Evolutionary conservation across 2,113 vertebrate genomes (phyloP).

Genomic region (Crotalus tigris): DNA sequence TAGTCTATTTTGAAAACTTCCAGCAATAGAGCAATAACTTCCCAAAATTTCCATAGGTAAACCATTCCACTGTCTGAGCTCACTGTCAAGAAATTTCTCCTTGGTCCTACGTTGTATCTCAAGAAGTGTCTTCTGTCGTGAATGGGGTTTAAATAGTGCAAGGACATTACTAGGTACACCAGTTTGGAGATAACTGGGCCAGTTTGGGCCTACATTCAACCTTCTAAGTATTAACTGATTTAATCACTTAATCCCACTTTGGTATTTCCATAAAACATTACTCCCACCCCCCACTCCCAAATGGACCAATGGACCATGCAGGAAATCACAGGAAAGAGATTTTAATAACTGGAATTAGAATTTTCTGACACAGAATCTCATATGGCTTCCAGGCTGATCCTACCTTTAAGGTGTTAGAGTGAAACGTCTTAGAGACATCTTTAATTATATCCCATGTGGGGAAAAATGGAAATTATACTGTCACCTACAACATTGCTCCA

Average conservation of each 20-base stretch:
- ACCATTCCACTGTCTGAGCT: neutral
- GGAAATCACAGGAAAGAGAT: neutral
- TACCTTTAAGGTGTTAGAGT: neutral
- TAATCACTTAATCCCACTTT: neutral
- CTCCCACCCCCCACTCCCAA: neutral
- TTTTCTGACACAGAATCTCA: neutral
- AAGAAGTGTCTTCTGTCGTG: neutral
- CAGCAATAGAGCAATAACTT: neutral
- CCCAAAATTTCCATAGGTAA: neutral
- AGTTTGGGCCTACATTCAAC: neutral
- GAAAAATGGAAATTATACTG: neutral
- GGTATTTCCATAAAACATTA: neutral
- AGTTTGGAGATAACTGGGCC: neutral
- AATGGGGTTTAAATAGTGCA: too few relatives aligned
- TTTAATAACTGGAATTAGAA: neutral
- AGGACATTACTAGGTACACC: neutral
- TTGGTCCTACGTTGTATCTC: too few relatives aligned
- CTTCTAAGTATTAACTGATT: neutral
- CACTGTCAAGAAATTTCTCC: neutral
- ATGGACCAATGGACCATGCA: neutral
- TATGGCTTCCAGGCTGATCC: neutral
- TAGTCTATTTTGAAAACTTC: neutral
- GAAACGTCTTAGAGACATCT: neutral
- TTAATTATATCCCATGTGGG: neutral
- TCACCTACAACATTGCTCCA: neutral